Evolutionary conservation across 2,113 vertebrate species (phyloP).

Genomic region (Rana temporaria): DNA sequence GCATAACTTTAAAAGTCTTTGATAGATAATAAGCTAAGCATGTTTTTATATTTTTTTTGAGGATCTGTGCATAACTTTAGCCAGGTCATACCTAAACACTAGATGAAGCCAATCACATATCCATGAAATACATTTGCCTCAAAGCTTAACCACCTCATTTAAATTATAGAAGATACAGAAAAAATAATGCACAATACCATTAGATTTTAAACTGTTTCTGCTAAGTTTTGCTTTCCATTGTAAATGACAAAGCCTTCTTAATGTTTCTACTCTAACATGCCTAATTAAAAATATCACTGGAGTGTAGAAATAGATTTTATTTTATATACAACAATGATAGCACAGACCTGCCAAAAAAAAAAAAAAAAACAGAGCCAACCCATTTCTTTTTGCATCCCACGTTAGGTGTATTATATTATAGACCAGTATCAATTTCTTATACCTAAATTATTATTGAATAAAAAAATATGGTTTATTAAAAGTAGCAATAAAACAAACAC

Average conservation of each 20-base stretch:
- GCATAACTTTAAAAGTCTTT: constrained; percentile 35
- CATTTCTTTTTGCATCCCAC: background rate
- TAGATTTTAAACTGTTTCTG: background rate
- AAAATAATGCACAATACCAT: background rate
- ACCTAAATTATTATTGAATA: background rate
- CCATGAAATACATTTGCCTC: constrained; percentile 26
- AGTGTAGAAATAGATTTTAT: background rate
- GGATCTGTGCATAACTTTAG: constrained; percentile 41
- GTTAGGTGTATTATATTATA: background rate
- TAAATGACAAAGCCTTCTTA: background rate
- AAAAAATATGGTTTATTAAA: background rate
- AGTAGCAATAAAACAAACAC: background rate
- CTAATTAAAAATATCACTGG: constrained; percentile 12
- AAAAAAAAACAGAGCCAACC: background rate
- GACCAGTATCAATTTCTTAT: background rate
- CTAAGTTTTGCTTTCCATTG: background rate
- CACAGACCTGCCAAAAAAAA: background rate
- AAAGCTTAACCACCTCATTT: background rate
- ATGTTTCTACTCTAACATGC: background rate
- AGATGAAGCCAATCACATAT: constrained; percentile 47
- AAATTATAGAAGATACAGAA: constrained; percentile 27
- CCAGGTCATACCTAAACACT: constrained; percentile 24
- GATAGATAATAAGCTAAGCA: constrained; percentile 46
- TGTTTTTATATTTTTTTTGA: background rate
- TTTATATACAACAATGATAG: constrained; percentile 1